Conservation (phyloP, 2,888 invertebrate species). For the Petrolisthes cinctipes region DNA sequence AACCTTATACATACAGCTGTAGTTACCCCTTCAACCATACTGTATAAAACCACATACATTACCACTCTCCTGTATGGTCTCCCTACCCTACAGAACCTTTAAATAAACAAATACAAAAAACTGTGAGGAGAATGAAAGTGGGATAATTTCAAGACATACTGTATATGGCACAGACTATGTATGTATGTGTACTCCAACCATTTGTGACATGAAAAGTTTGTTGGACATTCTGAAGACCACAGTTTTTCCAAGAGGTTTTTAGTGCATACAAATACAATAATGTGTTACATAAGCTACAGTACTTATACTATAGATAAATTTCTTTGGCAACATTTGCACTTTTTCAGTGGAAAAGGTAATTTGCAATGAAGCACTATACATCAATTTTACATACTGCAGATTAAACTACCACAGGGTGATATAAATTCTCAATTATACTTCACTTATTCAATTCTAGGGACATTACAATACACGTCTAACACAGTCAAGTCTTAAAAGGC, state of each 20-base stretch:
- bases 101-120: background rate
- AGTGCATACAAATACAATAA: slow-evolving; percentile 4
- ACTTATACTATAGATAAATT: background rate
- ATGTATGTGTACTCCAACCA: slow-evolving; percentile 2
- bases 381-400: slow-evolving; percentile 1
- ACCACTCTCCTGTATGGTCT: no score
- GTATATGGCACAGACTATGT: slow-evolving; percentile 14
- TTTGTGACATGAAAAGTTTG: slow-evolving; percentile 14
- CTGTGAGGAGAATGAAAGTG: background rate
- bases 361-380: slow-evolving; percentile 4
- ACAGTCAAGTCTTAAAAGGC: background rate
- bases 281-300: slow-evolving; percentile 6
- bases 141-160: slow-evolving; percentile 8
- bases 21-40: no score
- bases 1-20: no score
- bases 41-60: no score
- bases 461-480: background rate
- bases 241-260: background rate
- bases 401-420: background rate
- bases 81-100: no score
- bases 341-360: slow-evolving; percentile 12
- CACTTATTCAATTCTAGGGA: background rate
- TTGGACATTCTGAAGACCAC: slow-evolving; percentile 7
- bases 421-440: background rate
- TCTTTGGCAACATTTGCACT: slow-evolving; percentile 16